These are phyloP conservation scores for Heliornis fulica DNA, from an alignment of 2,113 vertebrate species.

Conservation along the genomic window DNA sequence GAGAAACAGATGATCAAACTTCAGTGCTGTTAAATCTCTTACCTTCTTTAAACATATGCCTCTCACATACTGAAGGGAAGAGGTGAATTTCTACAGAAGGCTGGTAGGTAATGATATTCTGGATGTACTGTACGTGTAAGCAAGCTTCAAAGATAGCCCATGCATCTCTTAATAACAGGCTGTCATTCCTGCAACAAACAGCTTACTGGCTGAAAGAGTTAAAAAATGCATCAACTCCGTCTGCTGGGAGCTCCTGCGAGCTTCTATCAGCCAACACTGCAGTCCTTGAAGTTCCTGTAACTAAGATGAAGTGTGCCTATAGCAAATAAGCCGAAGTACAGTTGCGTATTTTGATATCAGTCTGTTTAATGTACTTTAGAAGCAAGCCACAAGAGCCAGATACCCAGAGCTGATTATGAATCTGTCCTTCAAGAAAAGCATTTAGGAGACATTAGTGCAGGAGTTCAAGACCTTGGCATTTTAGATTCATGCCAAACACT, in stretches of 20 bases:
- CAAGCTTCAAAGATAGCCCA: background rate
- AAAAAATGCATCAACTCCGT: background rate
- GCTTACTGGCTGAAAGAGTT: background rate
- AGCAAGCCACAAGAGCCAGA: background rate
- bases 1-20: background rate
- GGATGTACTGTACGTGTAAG: background rate
- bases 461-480: background rate
- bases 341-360: background rate
- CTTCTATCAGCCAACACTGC: background rate
- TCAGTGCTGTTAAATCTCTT: background rate
- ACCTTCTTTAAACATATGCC: background rate
- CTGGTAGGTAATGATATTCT: background rate
- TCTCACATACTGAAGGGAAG: background rate
- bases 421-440: background rate
- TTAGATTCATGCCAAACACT: background rate
- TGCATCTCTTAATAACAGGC: background rate
- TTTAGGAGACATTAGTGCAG: background rate
- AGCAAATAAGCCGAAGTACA: background rate
- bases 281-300: background rate
- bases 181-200: background rate
- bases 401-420: background rate
- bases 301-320: background rate
- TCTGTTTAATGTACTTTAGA: background rate
- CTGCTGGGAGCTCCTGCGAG: background rate
- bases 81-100: background rate